phyloP scores from a whole-genome alignment of 2,113 vertebrate species.

The Colinus virginianus region DNA sequence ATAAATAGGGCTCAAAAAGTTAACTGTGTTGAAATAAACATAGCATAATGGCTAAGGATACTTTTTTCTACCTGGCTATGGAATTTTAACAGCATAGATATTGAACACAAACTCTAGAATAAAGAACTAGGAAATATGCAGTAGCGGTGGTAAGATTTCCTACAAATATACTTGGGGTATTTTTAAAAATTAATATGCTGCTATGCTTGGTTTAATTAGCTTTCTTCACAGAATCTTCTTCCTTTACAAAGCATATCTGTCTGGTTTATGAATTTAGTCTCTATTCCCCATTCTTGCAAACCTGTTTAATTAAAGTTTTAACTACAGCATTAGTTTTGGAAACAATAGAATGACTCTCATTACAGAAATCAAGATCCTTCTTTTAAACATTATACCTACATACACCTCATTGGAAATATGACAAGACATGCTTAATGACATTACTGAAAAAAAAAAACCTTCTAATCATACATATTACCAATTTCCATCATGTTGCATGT shows the following conservation, averaged over 20 bases:
- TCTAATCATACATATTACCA: not conserved
- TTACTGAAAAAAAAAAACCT: not conserved
- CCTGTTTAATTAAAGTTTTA: constrained; percentile 82
- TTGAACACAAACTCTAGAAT: constrained; percentile 66
- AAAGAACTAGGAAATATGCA: constrained; percentile 76
- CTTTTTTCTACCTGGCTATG: constrained; percentile 68
- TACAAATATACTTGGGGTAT: constrained; percentile 72
- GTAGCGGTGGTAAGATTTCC: constrained; percentile 73
- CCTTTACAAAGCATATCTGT: constrained; percentile 81
- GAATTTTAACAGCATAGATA: constrained; percentile 57
- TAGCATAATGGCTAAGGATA: constrained; percentile 60
- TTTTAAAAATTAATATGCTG: constrained; percentile 83
- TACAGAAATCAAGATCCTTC: constrained; percentile 58
- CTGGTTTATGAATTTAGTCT: constrained; percentile 78
- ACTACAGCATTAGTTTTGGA: constrained; percentile 74
- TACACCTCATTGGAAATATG: not conserved
- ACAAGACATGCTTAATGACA: not conserved
- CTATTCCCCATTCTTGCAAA: constrained; percentile 71
- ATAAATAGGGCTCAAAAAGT: constrained; percentile 30
- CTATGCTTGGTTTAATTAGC: constrained; percentile 79
- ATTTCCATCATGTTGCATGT: not conserved
- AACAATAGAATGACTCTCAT: constrained; percentile 74
- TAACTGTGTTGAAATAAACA: constrained; percentile 70
- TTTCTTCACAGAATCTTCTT: constrained; percentile 68
- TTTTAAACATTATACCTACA: constrained; percentile 50